Evolutionary conservation across 2,888 invertebrate genomes (phyloP), one percentile per base, ranked within the genome.

Genomic region (Shargacucullia verbasci): DNA sequence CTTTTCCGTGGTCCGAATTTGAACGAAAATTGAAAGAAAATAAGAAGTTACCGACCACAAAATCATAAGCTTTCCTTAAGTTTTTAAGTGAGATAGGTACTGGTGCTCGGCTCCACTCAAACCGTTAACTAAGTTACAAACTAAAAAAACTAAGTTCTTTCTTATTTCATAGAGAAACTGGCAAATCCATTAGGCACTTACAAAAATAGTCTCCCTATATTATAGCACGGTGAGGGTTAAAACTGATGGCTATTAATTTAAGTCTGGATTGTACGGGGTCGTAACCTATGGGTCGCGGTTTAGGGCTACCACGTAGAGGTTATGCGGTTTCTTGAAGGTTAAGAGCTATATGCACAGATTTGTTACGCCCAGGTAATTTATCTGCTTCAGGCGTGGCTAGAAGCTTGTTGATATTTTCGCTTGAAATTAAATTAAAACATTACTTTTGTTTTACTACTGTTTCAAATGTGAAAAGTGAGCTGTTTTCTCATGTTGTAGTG

Each of bases 311-410:
- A 50, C 59, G 56, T 65, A 50, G 56, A 53, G 60, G 55, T 70
- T 56, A 70, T 55, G 52, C 66, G 44, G 59, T 59, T 56, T 40
- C 54, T 59, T 66, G 47, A 74, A 75, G 74, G 74, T 75, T 57
- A 74, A 64, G 48, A 53, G 46, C 41, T 43, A 56, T 56, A 25
- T 39, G 46, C 46, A 49, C 69, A 46, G 59, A 63, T 63, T 67
- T 47, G 53, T 45, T 25, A 47, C 53, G 49, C 49, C 6, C 39
- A 12, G 15, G 64, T 69, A 53, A 67, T 67, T 67, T 67, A 62
- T 67, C 49, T 53, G 35, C 53, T 34, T 38, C 57, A 33, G 58
- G 48, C 44, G 63, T 31, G 48, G 34, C 41, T 58, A 13, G 15
- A 13, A 49, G 20, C 20, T 20, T n/a, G n/a, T n/a, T n/a, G n/a